Conservation (phyloP, 2,797 vertebrate genomes). For the Sternotherus odoratus region DNA sequence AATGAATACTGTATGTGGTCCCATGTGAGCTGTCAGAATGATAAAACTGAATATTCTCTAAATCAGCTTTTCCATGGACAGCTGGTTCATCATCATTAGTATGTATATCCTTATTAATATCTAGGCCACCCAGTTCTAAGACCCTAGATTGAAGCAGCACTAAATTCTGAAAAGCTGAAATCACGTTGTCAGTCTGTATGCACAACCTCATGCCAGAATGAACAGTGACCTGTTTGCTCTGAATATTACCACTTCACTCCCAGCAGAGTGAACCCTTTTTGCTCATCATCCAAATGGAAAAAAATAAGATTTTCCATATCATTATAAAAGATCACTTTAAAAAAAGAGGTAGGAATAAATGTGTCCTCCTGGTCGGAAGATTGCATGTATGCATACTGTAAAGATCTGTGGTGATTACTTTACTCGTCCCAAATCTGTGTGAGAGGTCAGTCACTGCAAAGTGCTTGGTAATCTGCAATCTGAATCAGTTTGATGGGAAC, state of each 20-base stretch:
- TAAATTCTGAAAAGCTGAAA: constrained; percentile 52
- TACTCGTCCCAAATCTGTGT: not conserved
- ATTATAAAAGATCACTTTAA: constrained; percentile 18
- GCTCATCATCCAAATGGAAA: not conserved
- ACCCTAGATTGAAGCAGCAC: constrained; percentile 59
- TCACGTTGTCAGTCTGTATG: constrained; percentile 47
- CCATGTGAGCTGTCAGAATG: constrained; percentile 79
- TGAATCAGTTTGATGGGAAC: not conserved
- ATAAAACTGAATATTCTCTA: constrained; percentile 78
- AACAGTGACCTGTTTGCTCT: constrained; percentile 9
- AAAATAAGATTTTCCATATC: not conserved
- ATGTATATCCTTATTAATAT: constrained; percentile 83
- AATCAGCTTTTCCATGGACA: constrained; percentile 81
- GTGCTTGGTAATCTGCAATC: not conserved
- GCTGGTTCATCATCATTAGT: constrained; percentile 83
- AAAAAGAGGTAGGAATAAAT: constrained; percentile 26
- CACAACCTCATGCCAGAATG: constrained; percentile 19
- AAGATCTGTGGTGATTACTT: constrained; percentile 22
- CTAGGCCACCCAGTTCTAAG: constrained; percentile 72
- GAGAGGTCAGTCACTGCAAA: not conserved
- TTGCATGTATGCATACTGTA: not conserved
- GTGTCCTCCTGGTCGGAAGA: constrained; percentile 22
- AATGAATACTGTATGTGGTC: constrained; percentile 70
- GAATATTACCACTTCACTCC: not conserved
- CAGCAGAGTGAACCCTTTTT: constrained; percentile 19